Percentiles rank a stretch among this genome's conserved stretches.
phyloP scores from a whole-genome alignment of 2,113 vertebrate genomes.

The Chaetodon auriga region DNA sequence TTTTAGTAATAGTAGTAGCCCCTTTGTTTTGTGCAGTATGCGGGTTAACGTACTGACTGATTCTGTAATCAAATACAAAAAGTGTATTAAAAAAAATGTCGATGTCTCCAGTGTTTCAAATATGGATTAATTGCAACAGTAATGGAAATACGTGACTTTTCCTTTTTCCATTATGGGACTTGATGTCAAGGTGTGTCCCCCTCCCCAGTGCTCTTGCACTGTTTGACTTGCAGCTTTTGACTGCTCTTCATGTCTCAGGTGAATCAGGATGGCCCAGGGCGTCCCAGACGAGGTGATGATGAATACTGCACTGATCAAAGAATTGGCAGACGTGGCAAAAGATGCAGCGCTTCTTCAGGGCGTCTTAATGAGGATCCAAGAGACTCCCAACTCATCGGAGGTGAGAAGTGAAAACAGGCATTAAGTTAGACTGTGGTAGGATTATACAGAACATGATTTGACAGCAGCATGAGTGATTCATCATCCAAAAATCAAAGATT shows the following conservation, averaged over 20 bases:
- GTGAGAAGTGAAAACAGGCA: slow-evolving; percentile 73
- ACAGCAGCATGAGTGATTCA: not conserved
- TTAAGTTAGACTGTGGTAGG: not conserved
- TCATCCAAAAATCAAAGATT: too few species aligned
- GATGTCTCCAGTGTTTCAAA: too few species aligned
- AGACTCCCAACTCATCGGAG: slow-evolving; percentile 87
- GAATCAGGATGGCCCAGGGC: slow-evolving; percentile 68
- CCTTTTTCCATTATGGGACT: too few species aligned
- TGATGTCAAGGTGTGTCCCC: too few species aligned
- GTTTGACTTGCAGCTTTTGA: too few species aligned
- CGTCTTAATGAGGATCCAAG: slow-evolving; percentile 88
- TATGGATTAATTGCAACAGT: too few species aligned
- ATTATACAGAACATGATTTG: not conserved
- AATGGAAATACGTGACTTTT: too few species aligned
- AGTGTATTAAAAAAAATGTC: too few species aligned
- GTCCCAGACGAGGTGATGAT: slow-evolving; percentile 80
- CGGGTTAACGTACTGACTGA: not conserved
- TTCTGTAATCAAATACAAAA: not conserved
- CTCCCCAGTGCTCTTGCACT: too few species aligned
- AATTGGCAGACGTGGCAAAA: slow-evolving; percentile 85
- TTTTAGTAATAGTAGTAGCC: not conserved
- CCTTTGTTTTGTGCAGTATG: not conserved
- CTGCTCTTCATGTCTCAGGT: slow-evolving; percentile 9
- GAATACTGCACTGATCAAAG: slow-evolving; percentile 78
- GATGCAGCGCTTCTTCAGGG: slow-evolving; percentile 90